These are phyloP conservation scores for Varecia variegata DNA, from an alignment of 2,797 vertebrate species.

Conservation along the genomic window DNA sequence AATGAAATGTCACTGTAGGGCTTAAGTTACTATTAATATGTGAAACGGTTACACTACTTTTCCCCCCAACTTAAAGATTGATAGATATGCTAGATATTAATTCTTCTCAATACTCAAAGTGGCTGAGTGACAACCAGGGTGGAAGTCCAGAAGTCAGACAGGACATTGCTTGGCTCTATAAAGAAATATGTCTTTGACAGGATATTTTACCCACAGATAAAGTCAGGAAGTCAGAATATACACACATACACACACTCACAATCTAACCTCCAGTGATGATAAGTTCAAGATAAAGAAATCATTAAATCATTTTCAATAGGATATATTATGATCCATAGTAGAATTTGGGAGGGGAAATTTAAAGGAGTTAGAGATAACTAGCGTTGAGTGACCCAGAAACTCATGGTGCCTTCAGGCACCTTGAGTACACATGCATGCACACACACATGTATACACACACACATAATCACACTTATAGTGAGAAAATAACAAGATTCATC, in stretches of 20 bases:
- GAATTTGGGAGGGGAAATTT: not conserved
- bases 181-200: not conserved
- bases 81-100: not conserved
- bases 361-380: not conserved
- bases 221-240: not conserved
- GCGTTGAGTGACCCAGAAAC: not conserved
- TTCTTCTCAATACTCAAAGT: not conserved
- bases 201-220: not conserved
- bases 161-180: not conserved
- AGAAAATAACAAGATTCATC: not conserved
- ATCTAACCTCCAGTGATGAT: not conserved
- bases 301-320: not conserved
- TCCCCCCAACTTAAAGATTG: not conserved
- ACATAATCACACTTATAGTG: not conserved
- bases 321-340: not conserved
- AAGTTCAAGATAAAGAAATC: not conserved
- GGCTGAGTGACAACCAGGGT: not conserved
- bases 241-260: not conserved
- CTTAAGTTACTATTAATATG: not conserved
- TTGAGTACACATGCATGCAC: too few relatives aligned
- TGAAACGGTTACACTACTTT: not conserved
- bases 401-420: not conserved
- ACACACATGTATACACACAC: accelerated
- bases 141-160: not conserved
- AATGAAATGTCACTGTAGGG: not conserved